These are phyloP conservation scores for Asbolus verrucosus DNA, from an alignment of 1,140 invertebrate species.

Conservation along the genomic window DNA sequence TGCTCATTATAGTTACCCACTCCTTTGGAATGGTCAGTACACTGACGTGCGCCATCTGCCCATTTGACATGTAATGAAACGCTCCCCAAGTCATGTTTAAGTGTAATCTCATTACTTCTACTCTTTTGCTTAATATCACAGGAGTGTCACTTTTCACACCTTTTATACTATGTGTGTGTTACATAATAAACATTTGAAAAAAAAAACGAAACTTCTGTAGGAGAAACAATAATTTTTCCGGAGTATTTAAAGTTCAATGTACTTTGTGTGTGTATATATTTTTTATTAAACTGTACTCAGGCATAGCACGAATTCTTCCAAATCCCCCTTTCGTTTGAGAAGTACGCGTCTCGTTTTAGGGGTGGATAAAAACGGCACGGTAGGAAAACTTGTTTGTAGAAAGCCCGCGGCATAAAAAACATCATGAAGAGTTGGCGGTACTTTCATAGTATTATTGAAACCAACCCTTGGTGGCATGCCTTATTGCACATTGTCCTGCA, in stretches of 20 bases:
- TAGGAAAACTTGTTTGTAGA: slow-evolving; percentile 12
- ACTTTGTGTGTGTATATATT: no score
- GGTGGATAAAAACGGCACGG: no score
- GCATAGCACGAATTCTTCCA: no score
- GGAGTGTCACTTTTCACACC: background rate
- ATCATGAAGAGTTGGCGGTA: background rate
- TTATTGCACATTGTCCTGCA: slow-evolving; percentile 10
- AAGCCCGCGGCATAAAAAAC: slow-evolving; percentile 13
- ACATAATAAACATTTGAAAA: background rate
- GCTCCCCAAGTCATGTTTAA: background rate
- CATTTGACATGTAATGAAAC: background rate
- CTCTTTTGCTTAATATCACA: background rate
- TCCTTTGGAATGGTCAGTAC: background rate
- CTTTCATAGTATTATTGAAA: background rate
- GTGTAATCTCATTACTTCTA: slow-evolving; percentile 33
- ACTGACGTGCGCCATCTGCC: slow-evolving; percentile 9
- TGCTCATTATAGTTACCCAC: background rate
- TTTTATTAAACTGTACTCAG: no score
- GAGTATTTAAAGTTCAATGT: no score
- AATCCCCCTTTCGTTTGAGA: no score
- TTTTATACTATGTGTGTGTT: background rate
- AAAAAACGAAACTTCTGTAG: no score
- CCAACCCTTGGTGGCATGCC: background rate
- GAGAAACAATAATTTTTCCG: no score
- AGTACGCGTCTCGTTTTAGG: no score